A percentile compares a stretch with the other conserved stretches of the same genome.
Conservation (phyloP, 2,797 vertebrate species). For the Hapalemur alaotrensis region DNA sequence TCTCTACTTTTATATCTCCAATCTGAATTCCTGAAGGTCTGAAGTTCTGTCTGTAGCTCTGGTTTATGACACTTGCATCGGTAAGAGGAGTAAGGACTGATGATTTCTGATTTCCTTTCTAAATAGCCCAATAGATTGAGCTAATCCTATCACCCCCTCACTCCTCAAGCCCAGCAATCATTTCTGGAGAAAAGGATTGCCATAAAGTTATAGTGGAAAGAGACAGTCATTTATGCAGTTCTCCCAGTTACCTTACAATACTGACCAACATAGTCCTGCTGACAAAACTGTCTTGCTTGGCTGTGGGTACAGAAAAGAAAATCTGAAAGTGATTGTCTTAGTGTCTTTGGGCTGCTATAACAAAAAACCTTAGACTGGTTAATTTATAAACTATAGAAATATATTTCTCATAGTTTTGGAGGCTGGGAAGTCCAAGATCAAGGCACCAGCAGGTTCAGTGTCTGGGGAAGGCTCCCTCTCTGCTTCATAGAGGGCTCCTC, state of each 20-base stretch:
- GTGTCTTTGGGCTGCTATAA: background rate
- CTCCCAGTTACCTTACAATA: background rate
- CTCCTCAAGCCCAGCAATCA: background rate
- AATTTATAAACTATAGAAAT: background rate
- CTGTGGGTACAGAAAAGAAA: background rate
- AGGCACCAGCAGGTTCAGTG: background rate
- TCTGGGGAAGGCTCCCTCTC: background rate
- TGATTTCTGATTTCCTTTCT: constrained; percentile 30
- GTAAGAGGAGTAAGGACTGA: background rate
- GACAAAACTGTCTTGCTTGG: background rate
- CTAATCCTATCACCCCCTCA: background rate
- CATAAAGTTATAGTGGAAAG: background rate
- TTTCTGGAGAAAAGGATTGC: background rate
- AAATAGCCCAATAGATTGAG: background rate
- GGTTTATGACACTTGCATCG: background rate
- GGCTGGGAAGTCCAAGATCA: background rate
- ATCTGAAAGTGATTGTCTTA: background rate
- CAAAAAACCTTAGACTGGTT: background rate
- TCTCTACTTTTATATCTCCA: background rate
- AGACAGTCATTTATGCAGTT: background rate
- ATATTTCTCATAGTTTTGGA: background rate
- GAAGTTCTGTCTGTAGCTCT: background rate
- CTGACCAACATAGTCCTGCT: background rate
- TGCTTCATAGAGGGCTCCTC: background rate
- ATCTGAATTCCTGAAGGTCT: background rate